Evolutionary conservation across 2,113 vertebrate genomes (phyloP).

Genomic region (Gallinago jamesoni): DNA sequence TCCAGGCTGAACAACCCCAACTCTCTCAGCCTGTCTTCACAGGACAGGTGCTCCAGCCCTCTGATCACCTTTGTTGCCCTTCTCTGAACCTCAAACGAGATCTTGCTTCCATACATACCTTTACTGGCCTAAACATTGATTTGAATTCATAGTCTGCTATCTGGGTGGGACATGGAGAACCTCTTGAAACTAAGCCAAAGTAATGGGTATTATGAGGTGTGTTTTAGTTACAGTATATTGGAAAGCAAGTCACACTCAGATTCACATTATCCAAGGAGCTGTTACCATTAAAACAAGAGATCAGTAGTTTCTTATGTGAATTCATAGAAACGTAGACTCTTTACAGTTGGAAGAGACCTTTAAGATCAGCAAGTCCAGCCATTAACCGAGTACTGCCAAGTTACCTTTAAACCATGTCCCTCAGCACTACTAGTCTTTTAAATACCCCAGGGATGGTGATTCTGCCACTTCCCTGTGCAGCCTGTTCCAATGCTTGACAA

Average conservation of each 20-base stretch:
- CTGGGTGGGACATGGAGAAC: background rate
- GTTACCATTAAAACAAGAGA: background rate
- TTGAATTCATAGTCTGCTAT: background rate
- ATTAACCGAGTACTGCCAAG: background rate
- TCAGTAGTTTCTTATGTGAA: background rate
- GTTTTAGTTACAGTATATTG: background rate
- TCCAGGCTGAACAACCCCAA: background rate
- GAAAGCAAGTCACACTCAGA: background rate
- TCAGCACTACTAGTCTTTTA: background rate
- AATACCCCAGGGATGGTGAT: background rate
- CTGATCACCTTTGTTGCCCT: fast-evolving
- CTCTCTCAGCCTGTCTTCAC: background rate
- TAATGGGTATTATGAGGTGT: background rate
- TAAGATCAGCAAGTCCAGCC: background rate
- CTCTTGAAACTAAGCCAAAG: background rate
- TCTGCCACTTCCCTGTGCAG: background rate
- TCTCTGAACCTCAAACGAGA: background rate
- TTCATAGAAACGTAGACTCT: background rate
- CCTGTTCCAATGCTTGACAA: background rate
- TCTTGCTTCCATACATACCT: background rate
- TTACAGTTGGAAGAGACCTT: background rate
- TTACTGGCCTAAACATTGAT: background rate
- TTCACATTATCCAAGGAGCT: background rate
- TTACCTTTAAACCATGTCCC: background rate
- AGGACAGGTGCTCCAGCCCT: background rate